phyloP scores from a whole-genome alignment of 2,888 invertebrate species.

The Mellilla xanthometata region DNA sequence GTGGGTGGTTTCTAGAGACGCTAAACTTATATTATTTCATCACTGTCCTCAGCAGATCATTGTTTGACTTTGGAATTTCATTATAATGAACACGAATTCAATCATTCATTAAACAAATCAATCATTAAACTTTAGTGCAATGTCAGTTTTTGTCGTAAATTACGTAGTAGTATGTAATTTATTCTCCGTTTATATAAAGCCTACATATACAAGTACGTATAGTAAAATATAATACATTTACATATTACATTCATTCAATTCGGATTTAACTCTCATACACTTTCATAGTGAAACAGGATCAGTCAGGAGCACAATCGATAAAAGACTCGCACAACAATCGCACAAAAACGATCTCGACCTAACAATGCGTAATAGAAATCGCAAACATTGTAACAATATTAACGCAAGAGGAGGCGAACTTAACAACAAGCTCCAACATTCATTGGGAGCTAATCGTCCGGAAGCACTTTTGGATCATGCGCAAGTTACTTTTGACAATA shows the following conservation, averaged over 20 bases:
- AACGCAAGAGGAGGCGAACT: constrained; percentile 78
- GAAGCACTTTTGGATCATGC: constrained; percentile 74
- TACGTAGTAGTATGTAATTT: no score
- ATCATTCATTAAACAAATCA: not conserved
- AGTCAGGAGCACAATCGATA: constrained; percentile 64
- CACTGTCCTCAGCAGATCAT: constrained; percentile 51
- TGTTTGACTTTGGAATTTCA: constrained; percentile 1
- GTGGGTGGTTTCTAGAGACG: constrained; percentile 75
- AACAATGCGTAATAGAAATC: constrained; percentile 81
- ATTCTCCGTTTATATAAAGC: no score
- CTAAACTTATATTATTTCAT: constrained; percentile 64
- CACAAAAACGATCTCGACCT: constrained; percentile 55
- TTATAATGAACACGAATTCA: not conserved
- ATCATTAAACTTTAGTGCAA: no score
- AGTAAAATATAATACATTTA: no score
- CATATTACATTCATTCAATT: constrained; percentile 2
- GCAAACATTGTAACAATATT: constrained; percentile 80
- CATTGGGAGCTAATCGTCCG: constrained; percentile 75
- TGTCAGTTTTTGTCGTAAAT: no score
- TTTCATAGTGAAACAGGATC: constrained; percentile 56
- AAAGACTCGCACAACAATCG: constrained; percentile 59
- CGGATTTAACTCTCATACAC: constrained; percentile 9
- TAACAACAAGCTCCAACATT: constrained; percentile 80
- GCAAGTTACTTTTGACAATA: constrained; percentile 59
- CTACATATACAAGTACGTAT: no score